Percentiles rank a stretch among this genome's conserved stretches.
Conservation (phyloP, 1,140 invertebrate genomes). For the Eriocheir sinensis region DNA sequence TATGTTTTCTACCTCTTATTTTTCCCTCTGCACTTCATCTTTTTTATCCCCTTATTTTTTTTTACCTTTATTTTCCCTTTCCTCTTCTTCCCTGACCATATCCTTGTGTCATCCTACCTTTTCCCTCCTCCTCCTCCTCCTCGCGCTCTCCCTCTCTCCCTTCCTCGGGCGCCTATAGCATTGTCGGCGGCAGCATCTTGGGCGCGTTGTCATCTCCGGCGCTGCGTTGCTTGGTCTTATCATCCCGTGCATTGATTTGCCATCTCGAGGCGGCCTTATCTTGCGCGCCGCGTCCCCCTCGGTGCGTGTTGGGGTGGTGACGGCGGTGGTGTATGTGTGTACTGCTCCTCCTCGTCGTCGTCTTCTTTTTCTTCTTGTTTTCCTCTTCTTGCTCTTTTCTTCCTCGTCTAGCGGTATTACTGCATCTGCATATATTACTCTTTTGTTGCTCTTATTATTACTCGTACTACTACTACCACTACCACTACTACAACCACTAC, state of each 20-base stretch:
- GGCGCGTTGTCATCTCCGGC: not conserved
- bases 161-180: not conserved
- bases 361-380: no score
- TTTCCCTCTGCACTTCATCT: not conserved
- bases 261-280: not conserved
- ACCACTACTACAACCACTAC: no score
- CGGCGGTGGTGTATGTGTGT: no score
- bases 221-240: not conserved
- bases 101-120: not conserved
- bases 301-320: not conserved
- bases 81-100: not conserved
- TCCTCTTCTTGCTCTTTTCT: no score
- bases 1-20: not conserved
- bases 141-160: not conserved
- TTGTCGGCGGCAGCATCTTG: not conserved
- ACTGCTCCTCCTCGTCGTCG: no score
- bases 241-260: not conserved
- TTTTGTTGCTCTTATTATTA: no score
- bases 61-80: not conserved
- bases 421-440: no score
- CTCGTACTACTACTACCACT: no score
- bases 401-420: no score
- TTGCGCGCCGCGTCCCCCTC: not conserved
- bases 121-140: not conserved
- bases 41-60: not conserved